Conservation (phyloP, 2,797 vertebrate species). For the Chelonia mydas region DNA sequence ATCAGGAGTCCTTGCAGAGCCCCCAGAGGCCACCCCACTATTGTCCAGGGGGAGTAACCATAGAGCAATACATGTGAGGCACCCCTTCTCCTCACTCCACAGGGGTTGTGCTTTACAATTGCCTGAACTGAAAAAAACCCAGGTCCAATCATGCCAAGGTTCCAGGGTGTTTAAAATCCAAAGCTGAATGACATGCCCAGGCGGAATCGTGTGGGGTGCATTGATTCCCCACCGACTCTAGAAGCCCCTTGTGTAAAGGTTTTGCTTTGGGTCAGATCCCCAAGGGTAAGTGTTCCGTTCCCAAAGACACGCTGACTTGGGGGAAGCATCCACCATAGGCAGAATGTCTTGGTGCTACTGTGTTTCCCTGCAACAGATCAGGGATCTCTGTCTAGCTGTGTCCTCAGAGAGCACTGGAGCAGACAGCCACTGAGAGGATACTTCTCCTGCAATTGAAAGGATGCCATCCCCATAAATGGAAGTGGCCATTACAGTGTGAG, state of each 20-base stretch:
- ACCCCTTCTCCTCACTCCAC: background rate
- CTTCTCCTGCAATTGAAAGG: background rate
- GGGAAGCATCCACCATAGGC: background rate
- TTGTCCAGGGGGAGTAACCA: background rate
- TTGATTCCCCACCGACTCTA: background rate
- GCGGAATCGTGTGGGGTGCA: background rate
- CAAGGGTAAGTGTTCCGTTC: background rate
- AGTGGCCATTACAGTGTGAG: constrained; percentile 6
- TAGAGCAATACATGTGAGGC: background rate
- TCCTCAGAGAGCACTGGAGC: background rate
- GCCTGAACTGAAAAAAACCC: background rate
- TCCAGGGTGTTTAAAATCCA: background rate
- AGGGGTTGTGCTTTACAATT: background rate
- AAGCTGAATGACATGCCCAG: background rate
- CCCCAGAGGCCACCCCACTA: background rate
- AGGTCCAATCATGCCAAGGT: background rate
- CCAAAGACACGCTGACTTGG: background rate
- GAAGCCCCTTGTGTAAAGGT: background rate
- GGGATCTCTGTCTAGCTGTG: background rate
- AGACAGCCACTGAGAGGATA: background rate
- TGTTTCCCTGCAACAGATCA: background rate
- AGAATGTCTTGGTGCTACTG: background rate
- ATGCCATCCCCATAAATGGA: constrained; percentile 67
- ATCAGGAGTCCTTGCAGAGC: background rate
- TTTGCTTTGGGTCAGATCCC: background rate